Conservation (phyloP, 2,113 vertebrate species). For the Desmodus rotundus region DNA sequence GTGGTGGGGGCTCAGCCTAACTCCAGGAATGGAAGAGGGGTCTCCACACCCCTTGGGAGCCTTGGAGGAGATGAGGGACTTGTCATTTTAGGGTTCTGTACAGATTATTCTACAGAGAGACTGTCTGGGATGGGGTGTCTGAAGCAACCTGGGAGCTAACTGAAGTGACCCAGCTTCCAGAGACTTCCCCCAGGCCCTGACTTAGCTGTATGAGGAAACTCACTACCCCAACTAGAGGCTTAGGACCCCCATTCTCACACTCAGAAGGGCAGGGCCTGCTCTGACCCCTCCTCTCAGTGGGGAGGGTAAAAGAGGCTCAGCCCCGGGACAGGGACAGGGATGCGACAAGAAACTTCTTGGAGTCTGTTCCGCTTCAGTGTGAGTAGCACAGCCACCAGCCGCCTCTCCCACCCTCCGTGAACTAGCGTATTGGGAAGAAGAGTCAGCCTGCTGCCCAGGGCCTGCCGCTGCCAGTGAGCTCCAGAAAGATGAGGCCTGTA, state of each 20-base stretch:
- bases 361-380: not conserved
- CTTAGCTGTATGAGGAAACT: not conserved
- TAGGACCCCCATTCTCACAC: not conserved
- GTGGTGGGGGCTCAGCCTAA: not conserved
- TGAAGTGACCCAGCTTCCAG: not conserved
- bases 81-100: not conserved
- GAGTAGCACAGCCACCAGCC: accelerated
- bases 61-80: not conserved
- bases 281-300: not conserved
- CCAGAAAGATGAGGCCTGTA: not conserved
- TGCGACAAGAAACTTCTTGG: not conserved
- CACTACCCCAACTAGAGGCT: not conserved
- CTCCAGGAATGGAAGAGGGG: not conserved
- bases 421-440: not conserved
- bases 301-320: not conserved
- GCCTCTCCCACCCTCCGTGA: not conserved
- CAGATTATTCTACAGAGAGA: not conserved
- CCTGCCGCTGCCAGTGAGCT: not conserved
- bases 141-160: not conserved
- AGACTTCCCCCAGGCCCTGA: not conserved
- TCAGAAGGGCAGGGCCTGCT: not conserved
- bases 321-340: not conserved
- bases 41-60: not conserved
- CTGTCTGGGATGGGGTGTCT: not conserved
- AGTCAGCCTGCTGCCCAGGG: not conserved